Base-by-base conservation (phyloP, 2,113 vertebrate species). In the Galbula dea region DNA sequence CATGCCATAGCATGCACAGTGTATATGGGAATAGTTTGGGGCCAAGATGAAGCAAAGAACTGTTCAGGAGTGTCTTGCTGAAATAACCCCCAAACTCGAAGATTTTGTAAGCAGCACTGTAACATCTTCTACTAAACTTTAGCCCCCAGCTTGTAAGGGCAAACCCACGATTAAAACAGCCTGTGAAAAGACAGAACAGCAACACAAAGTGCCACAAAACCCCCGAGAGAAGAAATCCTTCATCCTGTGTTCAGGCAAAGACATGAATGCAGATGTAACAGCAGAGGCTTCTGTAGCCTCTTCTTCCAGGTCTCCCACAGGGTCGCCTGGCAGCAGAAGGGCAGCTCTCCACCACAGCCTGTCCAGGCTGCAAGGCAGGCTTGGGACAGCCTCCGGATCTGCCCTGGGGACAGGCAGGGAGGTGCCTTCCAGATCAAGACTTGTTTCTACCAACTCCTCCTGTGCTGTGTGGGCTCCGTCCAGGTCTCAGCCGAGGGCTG, bases 161-260 rank as follows among this genome's bases (percentile, higher is more conserved):
- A 91, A 95, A 94, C 62, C 72, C 83, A 91, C 82, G 80, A 83
- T 86, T 88, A 80, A 85, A 94, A 89, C 49, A 84, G 87, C 54
- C 71, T 86, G 79, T 4, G 2, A 77, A 91, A 73, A 10, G 79
- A 72, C 83, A 88, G 89, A 94, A 96, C 12, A 74, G 79, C 79
- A 86, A 86, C 75, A 71, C 15, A n/a, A 54, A 86, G 61, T 68
- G 79, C 90, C 86, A 83, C 83, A 83, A 91, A 71, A 30, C 75
- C 90, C 87, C 41, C 2, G 72, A 86, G 88, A 94, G 65, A 63
- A 88, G 72, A 83, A 88, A 91, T 59, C 62, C 69, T 89, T 89
- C 69, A 92, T 78, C 66, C 79, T 36, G n/a, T 80, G 90, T 71
- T 72, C 2, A 0, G 68, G 75, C 85, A 81, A 88, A 90, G 80